These are phyloP conservation scores for Cosmorhoe ocellata DNA, from an alignment of 2,888 invertebrate species.

Conservation along the genomic window DNA sequence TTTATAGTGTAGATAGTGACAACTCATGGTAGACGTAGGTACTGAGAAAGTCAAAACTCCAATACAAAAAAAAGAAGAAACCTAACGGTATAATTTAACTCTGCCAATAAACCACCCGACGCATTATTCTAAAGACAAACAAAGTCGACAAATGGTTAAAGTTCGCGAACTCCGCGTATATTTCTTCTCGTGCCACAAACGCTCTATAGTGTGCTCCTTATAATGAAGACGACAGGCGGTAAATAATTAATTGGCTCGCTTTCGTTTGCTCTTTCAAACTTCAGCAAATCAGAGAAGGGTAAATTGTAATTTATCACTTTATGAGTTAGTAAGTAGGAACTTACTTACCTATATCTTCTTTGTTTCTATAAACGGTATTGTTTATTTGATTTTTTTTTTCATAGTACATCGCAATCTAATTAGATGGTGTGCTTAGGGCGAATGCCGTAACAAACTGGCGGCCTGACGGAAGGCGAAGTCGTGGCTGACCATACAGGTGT, in stretches of 20 bases:
- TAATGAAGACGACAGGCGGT: constrained; percentile 44
- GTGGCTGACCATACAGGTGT: too few species aligned
- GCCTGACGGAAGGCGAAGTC: too few species aligned
- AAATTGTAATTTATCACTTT: constrained; percentile 5
- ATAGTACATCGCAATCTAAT: too few species aligned
- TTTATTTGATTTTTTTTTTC: too few species aligned
- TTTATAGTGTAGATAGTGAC: too few species aligned
- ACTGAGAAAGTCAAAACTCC: too few species aligned
- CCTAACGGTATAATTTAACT: constrained; percentile 6
- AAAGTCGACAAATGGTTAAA: constrained; percentile 38
- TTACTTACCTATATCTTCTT: too few species aligned
- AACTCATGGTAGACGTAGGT: too few species aligned
- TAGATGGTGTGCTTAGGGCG: too few species aligned
- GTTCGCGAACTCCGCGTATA: constrained; percentile 34
- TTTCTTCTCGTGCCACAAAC: constrained; percentile 29
- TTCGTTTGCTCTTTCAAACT: constrained; percentile 46
- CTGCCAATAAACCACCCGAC: constrained; percentile 27
- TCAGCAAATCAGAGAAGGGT: constrained; percentile 37
- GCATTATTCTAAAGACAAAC: constrained; percentile 36
- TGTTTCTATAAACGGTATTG: too few species aligned
- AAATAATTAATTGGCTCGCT: constrained; percentile 33
- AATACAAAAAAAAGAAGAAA: neutral
- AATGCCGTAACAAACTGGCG: too few species aligned
- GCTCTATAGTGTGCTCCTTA: constrained; percentile 32
- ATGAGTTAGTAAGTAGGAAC: neutral